Percentiles rank a stretch among this genome's conserved stretches.
phyloP scores from a whole-genome alignment of 92 coral and sea anemone species.

The Phenganax stokvisi region DNA sequence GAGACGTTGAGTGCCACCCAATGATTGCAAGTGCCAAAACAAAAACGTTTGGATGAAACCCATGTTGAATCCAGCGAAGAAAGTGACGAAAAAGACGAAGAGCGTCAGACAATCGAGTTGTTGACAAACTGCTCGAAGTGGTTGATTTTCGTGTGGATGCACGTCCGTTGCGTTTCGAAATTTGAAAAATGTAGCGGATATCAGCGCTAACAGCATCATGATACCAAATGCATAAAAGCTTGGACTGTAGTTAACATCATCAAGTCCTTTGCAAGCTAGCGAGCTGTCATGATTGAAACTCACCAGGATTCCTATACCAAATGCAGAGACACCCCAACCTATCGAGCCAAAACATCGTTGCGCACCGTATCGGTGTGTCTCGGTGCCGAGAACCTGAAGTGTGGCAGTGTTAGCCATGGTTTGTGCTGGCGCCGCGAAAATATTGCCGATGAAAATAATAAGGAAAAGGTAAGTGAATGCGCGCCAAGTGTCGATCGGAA shows the following conservation, averaged over 20 bases:
- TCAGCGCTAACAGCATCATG: conserved; percentile 19
- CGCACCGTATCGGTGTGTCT: conserved; percentile 28
- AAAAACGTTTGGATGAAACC: conserved; percentile 37
- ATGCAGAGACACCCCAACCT: conserved; percentile 31
- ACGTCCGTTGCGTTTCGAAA: neutral
- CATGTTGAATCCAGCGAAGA: conserved; percentile 32
- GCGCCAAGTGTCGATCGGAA: conserved; percentile 24
- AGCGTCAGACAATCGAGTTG: conserved; percentile 19
- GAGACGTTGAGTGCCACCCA: conserved; percentile 31
- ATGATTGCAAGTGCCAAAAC: conserved; percentile 31
- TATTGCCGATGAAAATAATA: conserved; percentile 23
- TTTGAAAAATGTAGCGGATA: conserved; percentile 21
- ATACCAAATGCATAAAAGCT: conserved; percentile 36
- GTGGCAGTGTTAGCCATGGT: conserved; percentile 41
- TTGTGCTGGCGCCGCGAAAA: conserved; percentile 36
- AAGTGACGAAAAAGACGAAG: conserved; percentile 11
- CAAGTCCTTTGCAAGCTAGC: conserved; percentile 21
- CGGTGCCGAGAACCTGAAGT: conserved; percentile 5
- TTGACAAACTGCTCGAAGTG: neutral
- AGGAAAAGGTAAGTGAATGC: conserved; percentile 20
- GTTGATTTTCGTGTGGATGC: neutral
- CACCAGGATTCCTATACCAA: conserved; percentile 26
- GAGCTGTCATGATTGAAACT: conserved; percentile 29
- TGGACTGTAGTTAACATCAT: conserved; percentile 30
- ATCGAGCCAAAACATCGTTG: conserved; percentile 34